Base-by-base conservation (phyloP, 30 jellyfish, hydroid and myxozoan genomes). In the Aurelia sp. region DNA sequence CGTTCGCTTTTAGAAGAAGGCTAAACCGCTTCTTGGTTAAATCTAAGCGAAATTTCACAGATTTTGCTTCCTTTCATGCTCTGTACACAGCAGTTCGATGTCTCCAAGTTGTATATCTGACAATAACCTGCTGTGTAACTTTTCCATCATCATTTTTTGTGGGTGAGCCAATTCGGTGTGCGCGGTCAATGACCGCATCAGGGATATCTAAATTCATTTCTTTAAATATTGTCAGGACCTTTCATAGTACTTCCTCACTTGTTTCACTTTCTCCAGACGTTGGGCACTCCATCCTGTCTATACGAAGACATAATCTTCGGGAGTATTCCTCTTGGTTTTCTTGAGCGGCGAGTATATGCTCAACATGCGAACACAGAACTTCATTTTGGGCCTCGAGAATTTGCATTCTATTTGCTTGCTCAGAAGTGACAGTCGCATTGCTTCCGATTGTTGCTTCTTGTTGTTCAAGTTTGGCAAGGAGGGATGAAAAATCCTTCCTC, bases 161-260 rank as follows among this genome's bases (percentile, higher is more conserved):
- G 27, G 52, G 52, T 13, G 69, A 70, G 4, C 88, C 88, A 20
- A 76, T 76, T 13, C 88, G 77, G 40, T 76, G 88, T n/a, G 88
- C 88, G 63, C 64, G 76, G 77, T 53, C 88, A 59, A 76, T 76
- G 27, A 76, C 88, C 76, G 76, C 74, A 41, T 76, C 88, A 18
- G 88, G 76, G 4, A 76, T 76, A 24, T 76, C 44, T 35, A 35
- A 35, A 35, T 35, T 35, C 44, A 35, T 35, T 35, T 35, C 44
- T 4, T 35, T 35, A 62, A 76, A 62, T 15, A 76, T 63, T 13
- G 24, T 33, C 62, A 55, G 33, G 30, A 76, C 88, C 20, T 76
- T 76, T 22, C 40, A 47, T 13, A 76, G 47, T 17, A 47, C 55
- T 40, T 47, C 44, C 5, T 47, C 72, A n/a, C 72, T 61, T 13